Percentiles rank a stretch among this genome's conserved stretches.
These are phyloP conservation scores for Falco peregrinus DNA, from an alignment of 2,797 vertebrate species.

Conservation along the genomic window DNA sequence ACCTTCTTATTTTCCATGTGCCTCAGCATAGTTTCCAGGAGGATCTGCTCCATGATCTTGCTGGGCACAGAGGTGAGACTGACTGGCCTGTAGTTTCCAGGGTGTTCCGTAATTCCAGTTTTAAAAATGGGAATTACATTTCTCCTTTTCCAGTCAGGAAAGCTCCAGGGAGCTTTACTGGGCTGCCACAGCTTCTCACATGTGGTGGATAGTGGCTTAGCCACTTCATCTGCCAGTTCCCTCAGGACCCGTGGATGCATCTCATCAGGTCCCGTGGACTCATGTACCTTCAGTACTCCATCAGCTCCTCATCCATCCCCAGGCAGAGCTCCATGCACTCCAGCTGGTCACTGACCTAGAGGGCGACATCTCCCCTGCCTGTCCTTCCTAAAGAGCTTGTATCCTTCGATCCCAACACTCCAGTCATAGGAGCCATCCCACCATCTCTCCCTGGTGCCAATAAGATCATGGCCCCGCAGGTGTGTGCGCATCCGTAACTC, in stretches of 20 bases:
- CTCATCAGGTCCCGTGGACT: too few species aligned
- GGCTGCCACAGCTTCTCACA: too few species aligned
- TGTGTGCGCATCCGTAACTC: too few species aligned
- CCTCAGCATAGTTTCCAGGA: not conserved
- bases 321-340: not conserved
- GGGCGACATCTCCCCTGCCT: not conserved
- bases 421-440: not conserved
- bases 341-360: not conserved
- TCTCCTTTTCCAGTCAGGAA: too few species aligned
- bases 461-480: too few species aligned
- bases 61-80: not conserved
- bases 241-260: not conserved
- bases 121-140: too few species aligned
- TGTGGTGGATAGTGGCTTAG: too few species aligned
- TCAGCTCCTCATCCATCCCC: not conserved
- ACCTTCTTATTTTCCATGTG: not conserved
- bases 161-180: too few species aligned
- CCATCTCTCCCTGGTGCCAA: not conserved
- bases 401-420: not conserved
- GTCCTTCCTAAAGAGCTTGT: not conserved
- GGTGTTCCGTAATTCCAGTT: too few species aligned
- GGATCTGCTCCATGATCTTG: not conserved
- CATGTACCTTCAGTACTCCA: not conserved
- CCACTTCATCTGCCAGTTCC: not conserved
- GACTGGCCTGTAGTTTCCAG: not conserved